Evolutionary conservation across 2,888 invertebrate species (phyloP).

Genomic region (Hypselothyrea guttata): DNA sequence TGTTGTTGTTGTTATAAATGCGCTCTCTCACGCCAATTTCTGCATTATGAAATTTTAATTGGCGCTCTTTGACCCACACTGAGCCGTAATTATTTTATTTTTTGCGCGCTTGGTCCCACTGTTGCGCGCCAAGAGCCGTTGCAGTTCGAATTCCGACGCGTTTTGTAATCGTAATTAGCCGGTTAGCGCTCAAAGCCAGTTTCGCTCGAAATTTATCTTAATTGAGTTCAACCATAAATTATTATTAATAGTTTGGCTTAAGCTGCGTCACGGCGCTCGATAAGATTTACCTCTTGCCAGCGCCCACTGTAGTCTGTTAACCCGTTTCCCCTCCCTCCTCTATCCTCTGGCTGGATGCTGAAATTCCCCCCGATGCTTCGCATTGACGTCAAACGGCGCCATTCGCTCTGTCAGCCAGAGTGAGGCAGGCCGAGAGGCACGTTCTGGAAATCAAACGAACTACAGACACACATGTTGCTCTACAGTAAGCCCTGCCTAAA

Average conservation of each 20-base stretch:
- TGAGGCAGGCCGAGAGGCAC: slow-evolving; percentile 70
- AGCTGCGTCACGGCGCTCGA: no score
- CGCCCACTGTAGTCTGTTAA: neutral
- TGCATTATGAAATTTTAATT: slow-evolving; percentile 30
- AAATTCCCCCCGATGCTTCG: slow-evolving; percentile 30
- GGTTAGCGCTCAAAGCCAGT: slow-evolving; percentile 39
- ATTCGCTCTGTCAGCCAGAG: slow-evolving; percentile 50
- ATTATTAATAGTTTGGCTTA: slow-evolving; percentile 17
- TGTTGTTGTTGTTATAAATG: slow-evolving; percentile 1
- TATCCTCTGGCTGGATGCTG: slow-evolving; percentile 7
- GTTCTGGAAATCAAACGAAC: slow-evolving; percentile 71
- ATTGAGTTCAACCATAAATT: slow-evolving; percentile 72
- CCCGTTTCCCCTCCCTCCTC: no score
- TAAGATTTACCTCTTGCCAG: slow-evolving; percentile 22
- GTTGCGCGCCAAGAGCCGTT: slow-evolving; percentile 31
- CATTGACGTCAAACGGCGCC: slow-evolving; percentile 72
- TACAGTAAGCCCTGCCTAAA: no score
- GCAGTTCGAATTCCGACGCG: slow-evolving; percentile 49
- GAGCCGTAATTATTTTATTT: slow-evolving; percentile 12
- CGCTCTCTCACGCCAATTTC: slow-evolving; percentile 8
- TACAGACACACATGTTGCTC: neutral
- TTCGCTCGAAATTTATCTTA: slow-evolving; percentile 55
- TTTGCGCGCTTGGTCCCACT: neutral
- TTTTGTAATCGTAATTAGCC: slow-evolving; percentile 6
- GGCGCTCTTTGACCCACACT: neutral